Evolutionary conservation across 1,140 invertebrate species (phyloP).

Genomic region (Plutomurus gul): DNA sequence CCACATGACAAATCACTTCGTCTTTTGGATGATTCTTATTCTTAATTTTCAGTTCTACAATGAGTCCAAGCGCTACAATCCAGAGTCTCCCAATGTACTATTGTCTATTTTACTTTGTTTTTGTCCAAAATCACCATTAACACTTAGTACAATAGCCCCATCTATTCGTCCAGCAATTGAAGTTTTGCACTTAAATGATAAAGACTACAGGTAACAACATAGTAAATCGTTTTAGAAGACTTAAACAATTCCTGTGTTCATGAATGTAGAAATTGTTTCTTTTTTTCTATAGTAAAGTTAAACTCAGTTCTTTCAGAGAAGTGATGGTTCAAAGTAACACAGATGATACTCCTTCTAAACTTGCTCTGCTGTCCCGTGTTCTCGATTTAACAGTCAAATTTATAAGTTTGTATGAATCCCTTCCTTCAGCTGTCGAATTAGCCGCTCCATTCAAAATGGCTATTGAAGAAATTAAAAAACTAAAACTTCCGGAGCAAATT

Average conservation of each 20-base stretch:
- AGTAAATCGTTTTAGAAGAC: neutral
- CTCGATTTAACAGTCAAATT: slow-evolving; percentile 30
- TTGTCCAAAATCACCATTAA: neutral
- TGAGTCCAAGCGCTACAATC: slow-evolving; percentile 79
- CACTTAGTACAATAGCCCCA: neutral
- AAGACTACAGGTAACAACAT: neutral
- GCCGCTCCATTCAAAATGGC: slow-evolving; percentile 55
- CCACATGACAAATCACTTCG: no score
- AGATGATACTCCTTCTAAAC: neutral
- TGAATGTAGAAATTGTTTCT: neutral
- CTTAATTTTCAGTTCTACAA: slow-evolving; percentile 68
- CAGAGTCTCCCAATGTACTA: slow-evolving; percentile 65
- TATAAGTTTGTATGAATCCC: slow-evolving; percentile 54
- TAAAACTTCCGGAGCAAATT: slow-evolving; percentile 65
- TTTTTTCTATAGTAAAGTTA: neutral
- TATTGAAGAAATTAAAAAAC: slow-evolving; percentile 50
- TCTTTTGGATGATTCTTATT: no score
- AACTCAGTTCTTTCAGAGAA: neutral
- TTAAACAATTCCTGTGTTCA: neutral
- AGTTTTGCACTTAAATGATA: neutral
- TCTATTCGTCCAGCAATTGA: neutral
- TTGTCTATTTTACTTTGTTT: neutral
- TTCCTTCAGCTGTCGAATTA: slow-evolving; percentile 56
- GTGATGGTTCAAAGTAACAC: neutral
- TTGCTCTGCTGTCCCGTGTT: neutral